Evolutionary conservation across 2,113 vertebrate genomes (phyloP), one percentile per base, ranked within the genome.

Genomic region (Grantiella picta): DNA sequence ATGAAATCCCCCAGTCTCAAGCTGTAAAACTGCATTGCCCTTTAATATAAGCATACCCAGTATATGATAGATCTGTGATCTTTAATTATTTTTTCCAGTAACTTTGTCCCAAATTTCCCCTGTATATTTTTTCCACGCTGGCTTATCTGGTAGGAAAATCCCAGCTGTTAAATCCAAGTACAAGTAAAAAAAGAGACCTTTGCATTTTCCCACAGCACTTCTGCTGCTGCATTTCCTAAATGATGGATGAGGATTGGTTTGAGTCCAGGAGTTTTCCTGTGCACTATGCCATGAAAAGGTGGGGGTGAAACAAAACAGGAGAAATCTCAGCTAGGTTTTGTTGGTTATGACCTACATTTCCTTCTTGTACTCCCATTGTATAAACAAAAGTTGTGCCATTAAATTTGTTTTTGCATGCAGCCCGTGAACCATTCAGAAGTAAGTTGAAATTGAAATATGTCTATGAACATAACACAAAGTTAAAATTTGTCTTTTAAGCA

Each of bases 201-300:
- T 70, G 49, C 38, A 88, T 88, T 89, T 96, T 95, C 68, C 82
- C 92, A 94, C 79, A 95, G 47, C 68, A 73, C 35, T 92, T 85
- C 42, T 42, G 42, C 53, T 88, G 52, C 71, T 94, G 47, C 82
- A n/a, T 86, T 91, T 94, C 61, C 68, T 66, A 68, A 86, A 88
- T 92, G 90, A 92, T 80, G 56, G 79, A 95, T 96, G 91, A 94
- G 54, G 81, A 63, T 82, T 94, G 68, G 79, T 68, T 80, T 78
- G 40, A 94, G 38, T 76, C 50, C 82, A 88, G 65, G 78, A 95
- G 40, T 63, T 90, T 88, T 90, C 79, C 65, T 69, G 75, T 81
- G 59, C 57, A 25, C 60, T 75, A 15, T 82, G 81, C 61, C 77
- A 61, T 96, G 86, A 66, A 95, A 87, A 94, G 72, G 42, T 77